These are phyloP conservation scores for Alligator sinensis DNA, from an alignment of 2,113 vertebrate species.

Conservation along the genomic window DNA sequence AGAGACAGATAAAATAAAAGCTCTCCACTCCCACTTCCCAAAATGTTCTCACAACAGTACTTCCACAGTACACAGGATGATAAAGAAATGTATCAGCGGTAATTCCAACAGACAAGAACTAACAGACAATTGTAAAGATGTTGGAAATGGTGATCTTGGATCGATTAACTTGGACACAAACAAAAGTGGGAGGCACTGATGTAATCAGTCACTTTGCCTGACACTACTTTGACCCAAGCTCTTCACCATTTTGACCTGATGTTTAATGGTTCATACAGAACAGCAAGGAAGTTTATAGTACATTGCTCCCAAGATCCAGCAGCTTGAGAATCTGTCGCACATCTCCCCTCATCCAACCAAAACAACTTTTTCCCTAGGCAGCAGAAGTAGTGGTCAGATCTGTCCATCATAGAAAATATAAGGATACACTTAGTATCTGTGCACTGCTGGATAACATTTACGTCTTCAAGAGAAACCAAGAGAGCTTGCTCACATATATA, in stretches of 20 bases:
- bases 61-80: neutral
- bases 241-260: neutral
- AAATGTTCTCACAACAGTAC: neutral
- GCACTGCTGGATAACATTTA: neutral
- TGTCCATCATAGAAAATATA: neutral
- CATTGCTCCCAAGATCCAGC: neutral
- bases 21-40: no score
- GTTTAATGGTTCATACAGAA: neutral
- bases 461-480: neutral
- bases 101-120: neutral
- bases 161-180: neutral
- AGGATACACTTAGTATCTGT: neutral
- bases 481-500: neutral
- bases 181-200: neutral
- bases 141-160: neutral
- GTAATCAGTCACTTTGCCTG: neutral
- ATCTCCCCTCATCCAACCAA: neutral
- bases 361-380: neutral
- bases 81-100: neutral
- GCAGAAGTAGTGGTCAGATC: neutral
- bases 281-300: neutral
- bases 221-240: neutral
- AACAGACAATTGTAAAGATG: accelerated
- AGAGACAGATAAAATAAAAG: neutral
- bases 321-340: neutral